Evolutionary conservation across 2,888 invertebrate species (phyloP).

Genomic region (Nomada flava): DNA sequence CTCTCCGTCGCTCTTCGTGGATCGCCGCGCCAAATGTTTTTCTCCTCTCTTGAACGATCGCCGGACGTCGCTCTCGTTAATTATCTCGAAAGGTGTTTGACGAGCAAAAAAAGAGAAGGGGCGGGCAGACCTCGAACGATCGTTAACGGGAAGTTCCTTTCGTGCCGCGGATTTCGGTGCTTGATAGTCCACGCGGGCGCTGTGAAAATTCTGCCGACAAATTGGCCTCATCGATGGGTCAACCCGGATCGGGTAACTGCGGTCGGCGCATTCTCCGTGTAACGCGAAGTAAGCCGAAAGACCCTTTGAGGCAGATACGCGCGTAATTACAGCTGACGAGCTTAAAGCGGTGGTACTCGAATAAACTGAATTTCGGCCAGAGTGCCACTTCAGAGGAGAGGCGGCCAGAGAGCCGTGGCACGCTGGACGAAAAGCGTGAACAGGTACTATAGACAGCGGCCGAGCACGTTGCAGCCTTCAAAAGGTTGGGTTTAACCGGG

Average conservation of each 20-base stretch:
- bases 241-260: conserved; percentile 59
- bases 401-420: conserved; percentile 33
- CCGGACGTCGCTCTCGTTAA: too few relatives aligned
- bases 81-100: too few relatives aligned
- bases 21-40: too few relatives aligned
- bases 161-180: not conserved
- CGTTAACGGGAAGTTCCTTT: not conserved
- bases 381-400: conserved; percentile 66
- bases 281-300: conserved; percentile 52
- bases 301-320: conserved; percentile 62
- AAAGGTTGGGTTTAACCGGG: conserved; percentile 51
- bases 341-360: conserved; percentile 68
- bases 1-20: not conserved
- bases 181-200: conserved; percentile 5
- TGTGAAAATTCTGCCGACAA: conserved; percentile 35
- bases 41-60: too few relatives aligned
- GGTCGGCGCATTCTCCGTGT: conserved; percentile 47
- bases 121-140: too few relatives aligned
- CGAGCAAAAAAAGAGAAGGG: too few relatives aligned
- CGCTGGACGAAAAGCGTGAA: conserved; percentile 62
- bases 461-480: conserved; percentile 50
- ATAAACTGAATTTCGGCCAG: conserved; percentile 69
- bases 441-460: conserved; percentile 48
- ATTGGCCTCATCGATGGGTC: conserved; percentile 58
- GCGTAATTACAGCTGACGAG: conserved; percentile 62